Base-by-base conservation (phyloP, 2,888 invertebrate species). In the Rhagonycha lutea region DNA sequence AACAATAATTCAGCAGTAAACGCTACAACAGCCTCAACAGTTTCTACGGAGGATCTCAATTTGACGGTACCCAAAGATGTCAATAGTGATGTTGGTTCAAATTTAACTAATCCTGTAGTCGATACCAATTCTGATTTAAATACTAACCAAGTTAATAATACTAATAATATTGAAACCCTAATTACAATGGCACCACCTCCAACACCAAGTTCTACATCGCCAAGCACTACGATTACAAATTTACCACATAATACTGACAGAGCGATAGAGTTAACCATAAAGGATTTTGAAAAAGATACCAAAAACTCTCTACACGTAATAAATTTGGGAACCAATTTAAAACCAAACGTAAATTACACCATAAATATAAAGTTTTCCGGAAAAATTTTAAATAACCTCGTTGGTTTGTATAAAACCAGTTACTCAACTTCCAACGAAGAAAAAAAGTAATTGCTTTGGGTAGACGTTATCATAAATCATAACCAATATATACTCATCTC, bases 361-460 rank as follows among this genome's bases (percentile, higher is more conserved):
- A 83, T 92, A 24, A 88, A 90, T 80, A 83, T 92, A 11, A 88
- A 90, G 2, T 92, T 91, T 82, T 84, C 85, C 11, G 92, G 92
- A 11, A 84, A 82, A 18, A 90, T 92, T 24, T 90, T 90, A n/a
- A 90, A 92, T 82, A 89, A 91, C 2, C 86, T 92, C 76, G 89
- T 89, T 68, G 94, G 94, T 69, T 92, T 94, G 83, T 94, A 94
- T 83, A 90, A 91, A 82, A 93, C 92, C 80, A 90, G 90, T 63
- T 94, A 94, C 82, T 86, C 84, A 4, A 88, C 90, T 75, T 72
- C 85, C 14, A 79, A 85, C 63, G 89, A 88, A 60, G 88, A 87
- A 81, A 88, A 79, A 88, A 92, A 89, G 91, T 91, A 65, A 65
- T 26, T 24, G 0, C 11, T 62, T 62, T 62, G 23, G 10, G 12